Evolutionary conservation across 2,113 vertebrate species (phyloP), one percentile per base, ranked within the genome.

Genomic region (Alosa alosa): DNA sequence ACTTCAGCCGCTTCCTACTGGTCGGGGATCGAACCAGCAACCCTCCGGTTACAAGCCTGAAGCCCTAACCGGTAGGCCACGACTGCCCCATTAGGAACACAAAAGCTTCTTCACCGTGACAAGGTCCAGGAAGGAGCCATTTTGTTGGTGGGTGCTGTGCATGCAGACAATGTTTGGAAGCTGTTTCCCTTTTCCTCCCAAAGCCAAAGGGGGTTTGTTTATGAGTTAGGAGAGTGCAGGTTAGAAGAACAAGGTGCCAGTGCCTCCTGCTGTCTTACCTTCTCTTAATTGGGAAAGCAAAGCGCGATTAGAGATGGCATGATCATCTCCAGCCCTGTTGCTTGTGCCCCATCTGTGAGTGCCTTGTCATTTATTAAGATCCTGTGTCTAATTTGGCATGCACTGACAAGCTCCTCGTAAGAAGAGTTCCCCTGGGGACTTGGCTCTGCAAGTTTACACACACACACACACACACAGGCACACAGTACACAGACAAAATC

Each of bases 281-380:
- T n/a, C 13, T 68, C 72, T 64, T 90, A 87, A 90, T 87, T 88
- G 86, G 83, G 83, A 81, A 83, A 88, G 86, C 84, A 86, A 85
- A 89, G 85, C 88, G 87, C 83, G 81, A 85, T 85, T 82, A 85
- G 83, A 87, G 87, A 85, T 78, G 87, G 84, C 84, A 86, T 90
- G 88, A 88, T 90, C 85, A 78, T 86, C 84, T 81, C 49, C 86
- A 84, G 84, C 81, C 87, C 86, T 83, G 15, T 82, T 87, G 81
- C 86, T 87, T 87, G 88, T 88, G 82, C 64, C 89, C 87, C 84
- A 90, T 88, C 89, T 90, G 87, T 88, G 89, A 82, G 81, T 8
- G 25, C 57, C 49, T 17, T 87, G 89, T 90, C 89, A 88, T 75
- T 88, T 84, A 88, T 88, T 90, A 88, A 82, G 41, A 64, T 60